These are phyloP conservation scores for Endotricha flammealis DNA, from an alignment of 2,888 invertebrate genomes.

Conservation along the genomic window DNA sequence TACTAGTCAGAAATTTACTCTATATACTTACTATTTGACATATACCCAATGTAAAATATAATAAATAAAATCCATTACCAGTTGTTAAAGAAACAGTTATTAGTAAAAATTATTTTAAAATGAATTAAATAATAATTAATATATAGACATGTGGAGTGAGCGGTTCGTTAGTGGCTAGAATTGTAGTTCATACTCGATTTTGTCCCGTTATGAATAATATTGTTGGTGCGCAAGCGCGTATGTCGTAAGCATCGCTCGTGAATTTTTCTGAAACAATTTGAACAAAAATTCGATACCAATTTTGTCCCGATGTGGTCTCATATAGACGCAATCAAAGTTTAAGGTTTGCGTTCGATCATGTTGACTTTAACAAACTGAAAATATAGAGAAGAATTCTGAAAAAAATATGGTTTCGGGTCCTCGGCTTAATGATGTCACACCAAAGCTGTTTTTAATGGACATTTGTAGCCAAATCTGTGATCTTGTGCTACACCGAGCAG, in stretches of 20 bases:
- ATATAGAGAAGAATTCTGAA: too few species aligned
- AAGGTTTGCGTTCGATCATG: too few species aligned
- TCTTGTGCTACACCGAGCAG: too few species aligned
- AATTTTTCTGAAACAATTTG: too few species aligned
- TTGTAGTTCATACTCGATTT: conserved; percentile 30
- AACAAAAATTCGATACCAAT: too few species aligned
- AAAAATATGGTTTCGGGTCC: too few species aligned
- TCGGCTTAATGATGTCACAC: too few species aligned
- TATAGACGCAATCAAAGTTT: too few species aligned
- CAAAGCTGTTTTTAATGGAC: too few species aligned
- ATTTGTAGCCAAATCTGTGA: too few species aligned
- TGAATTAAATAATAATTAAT: conserved; percentile 20
- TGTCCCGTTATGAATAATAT: conserved; percentile 26
- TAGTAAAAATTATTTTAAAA: conserved; percentile 34
- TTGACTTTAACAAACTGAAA: too few species aligned
- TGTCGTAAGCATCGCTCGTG: conserved; percentile 9
- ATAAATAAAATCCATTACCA: conserved; percentile 26
- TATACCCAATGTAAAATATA: conserved; percentile 35
- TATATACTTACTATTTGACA: conserved; percentile 18
- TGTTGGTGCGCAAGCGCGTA: conserved; percentile 26
- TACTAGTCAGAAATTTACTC: conserved; percentile 23
- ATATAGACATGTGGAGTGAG: conserved; percentile 27
- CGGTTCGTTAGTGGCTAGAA: conserved; percentile 37
- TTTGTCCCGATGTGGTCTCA: too few species aligned
- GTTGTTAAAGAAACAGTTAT: conserved; percentile 36